Base-by-base conservation (phyloP, 2,113 vertebrate species). In the Helogale parvula region DNA sequence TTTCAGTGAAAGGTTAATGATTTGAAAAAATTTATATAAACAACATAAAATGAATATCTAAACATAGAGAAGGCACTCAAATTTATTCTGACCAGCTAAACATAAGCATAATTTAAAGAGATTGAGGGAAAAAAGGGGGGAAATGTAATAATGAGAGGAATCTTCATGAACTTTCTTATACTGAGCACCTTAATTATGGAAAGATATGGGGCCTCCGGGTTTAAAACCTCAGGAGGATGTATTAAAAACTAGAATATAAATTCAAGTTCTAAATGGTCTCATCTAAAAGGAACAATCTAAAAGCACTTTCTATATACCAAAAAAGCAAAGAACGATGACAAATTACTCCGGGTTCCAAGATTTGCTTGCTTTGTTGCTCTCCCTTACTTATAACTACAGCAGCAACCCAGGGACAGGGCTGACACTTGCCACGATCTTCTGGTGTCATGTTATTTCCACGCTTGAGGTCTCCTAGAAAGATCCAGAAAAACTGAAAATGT, bases 11-110 rank as follows among this genome's bases (percentile, higher is more conserved):
- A 90, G 31, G 6, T 54, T 68, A 81, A 74, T 57, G 38, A 84
- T 76, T n/a, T 79, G 15, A 95, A 29, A 65, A 74, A 89, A 93
- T 71, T 45, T 77, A 94, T 81, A 66, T 65, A 47, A 91, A 83
- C 68, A 90, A 47, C 31, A 69, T 35, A 50, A 72, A 80, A 81
- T 47, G 17, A 52, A 7, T 60, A 80, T 60, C 33, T 77, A 77
- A 76, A 96, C 57, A 83, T 31, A 69, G 0, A 77, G 19, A 63
- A 86, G 38, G 25, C 33, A 74, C 38, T 84, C 41, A 79, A 50
- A 63, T 90, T 63, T 63, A 69, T 93, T 84, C 71, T 38, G 27
- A 93, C n/a, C 69, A 27, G 27, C 71, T 86, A 80, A 80, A 68
- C 47, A 45, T 25, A 88, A 54, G 84, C 38, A 19, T 52, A 87